phyloP scores from a whole-genome alignment of 2,113 vertebrate species.

The Canis aureus region DNA sequence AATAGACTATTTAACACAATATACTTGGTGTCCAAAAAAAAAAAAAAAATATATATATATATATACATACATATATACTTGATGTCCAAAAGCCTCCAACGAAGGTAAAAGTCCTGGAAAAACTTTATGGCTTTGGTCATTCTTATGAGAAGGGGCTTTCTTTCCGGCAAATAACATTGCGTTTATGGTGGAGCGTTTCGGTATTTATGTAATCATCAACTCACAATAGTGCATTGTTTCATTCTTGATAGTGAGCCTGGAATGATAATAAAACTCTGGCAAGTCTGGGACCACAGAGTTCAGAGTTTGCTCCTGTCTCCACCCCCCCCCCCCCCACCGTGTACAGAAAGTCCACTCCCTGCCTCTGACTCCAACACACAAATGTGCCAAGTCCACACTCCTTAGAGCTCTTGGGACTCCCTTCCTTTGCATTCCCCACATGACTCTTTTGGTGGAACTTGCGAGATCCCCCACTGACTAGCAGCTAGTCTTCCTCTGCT shows the following conservation, averaged over 20 bases:
- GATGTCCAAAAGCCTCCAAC: not conserved
- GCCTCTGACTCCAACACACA: not conserved
- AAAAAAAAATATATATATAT: too few relatives aligned
- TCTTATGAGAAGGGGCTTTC: constrained; percentile 43
- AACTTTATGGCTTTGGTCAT: not conserved
- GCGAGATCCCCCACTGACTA: not conserved
- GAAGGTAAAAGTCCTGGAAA: constrained; percentile 7
- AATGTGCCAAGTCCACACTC: not conserved
- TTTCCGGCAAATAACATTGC: not conserved
- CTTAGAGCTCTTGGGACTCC: not conserved
- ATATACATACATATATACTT: not conserved
- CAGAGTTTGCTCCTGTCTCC: not conserved
- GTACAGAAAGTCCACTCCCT: not conserved
- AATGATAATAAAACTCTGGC: not conserved
- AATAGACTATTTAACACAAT: not conserved
- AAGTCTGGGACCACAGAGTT: not conserved
- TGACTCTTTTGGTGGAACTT: not conserved
- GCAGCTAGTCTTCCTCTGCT: not conserved
- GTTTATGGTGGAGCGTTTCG: not conserved
- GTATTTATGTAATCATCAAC: not conserved
- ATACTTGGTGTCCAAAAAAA: not conserved
- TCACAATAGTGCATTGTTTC: not conserved
- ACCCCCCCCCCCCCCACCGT: not conserved
- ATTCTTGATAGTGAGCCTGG: not conserved
- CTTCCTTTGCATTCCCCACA: not conserved